phyloP scores from a whole-genome alignment of 2,113 vertebrate species.

The Anthoscopus minutus region DNA sequence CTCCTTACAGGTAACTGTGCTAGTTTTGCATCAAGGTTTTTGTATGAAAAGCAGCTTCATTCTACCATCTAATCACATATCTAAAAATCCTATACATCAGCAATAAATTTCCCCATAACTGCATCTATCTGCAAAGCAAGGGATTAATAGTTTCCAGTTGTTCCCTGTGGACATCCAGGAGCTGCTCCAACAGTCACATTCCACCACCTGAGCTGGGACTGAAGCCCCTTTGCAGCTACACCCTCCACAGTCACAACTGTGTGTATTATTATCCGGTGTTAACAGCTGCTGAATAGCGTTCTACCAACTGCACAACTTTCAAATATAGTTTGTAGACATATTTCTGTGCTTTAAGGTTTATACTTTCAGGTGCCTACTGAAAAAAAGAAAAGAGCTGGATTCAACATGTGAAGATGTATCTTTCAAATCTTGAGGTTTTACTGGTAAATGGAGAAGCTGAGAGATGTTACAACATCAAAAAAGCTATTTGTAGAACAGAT shows the following conservation, averaged over 20 bases:
- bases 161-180: not conserved
- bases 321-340: not conserved
- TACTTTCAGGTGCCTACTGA: not conserved
- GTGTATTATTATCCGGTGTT: not conserved
- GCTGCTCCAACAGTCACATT: too few relatives aligned
- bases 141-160: not conserved
- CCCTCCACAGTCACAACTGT: fast-evolving
- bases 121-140: not conserved
- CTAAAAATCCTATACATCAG: not conserved
- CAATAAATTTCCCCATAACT: not conserved
- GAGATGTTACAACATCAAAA: not conserved
- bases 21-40: not conserved
- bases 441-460: not conserved
- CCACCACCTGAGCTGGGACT: not conserved
- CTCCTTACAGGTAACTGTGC: not conserved
- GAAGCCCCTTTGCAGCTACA: not conserved
- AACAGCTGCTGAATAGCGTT: not conserved
- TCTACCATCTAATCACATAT: not conserved
- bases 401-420: not conserved
- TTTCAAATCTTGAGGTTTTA: not conserved
- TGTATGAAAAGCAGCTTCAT: not conserved
- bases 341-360: not conserved
- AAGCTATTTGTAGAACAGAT: not conserved
- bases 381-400: not conserved
- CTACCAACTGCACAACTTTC: not conserved